Conservation (phyloP, 1,140 invertebrate species). For the Lepidurus arcticus region DNA sequence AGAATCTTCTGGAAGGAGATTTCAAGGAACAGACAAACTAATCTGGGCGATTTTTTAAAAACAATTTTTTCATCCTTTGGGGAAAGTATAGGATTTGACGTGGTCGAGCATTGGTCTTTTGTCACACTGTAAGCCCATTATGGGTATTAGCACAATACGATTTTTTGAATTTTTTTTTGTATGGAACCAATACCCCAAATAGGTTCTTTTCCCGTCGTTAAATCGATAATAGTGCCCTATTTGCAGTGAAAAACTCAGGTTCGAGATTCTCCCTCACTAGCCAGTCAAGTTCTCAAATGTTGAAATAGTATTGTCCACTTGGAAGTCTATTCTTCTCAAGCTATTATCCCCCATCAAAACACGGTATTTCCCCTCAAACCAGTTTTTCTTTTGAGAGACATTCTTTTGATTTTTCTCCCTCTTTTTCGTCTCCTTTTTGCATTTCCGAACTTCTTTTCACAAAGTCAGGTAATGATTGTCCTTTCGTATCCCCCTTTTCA, state of each 20-base stretch:
- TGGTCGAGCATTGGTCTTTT: neutral
- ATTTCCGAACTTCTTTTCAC: neutral
- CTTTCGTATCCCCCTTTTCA: conserved; percentile 30
- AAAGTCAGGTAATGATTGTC: conserved; percentile 31
- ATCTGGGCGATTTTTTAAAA: neutral
- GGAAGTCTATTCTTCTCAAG: too few relatives aligned
- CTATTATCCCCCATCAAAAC: too few relatives aligned
- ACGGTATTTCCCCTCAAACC: neutral
- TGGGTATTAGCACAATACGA: neutral
- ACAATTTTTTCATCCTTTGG: neutral
- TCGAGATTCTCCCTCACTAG: too few relatives aligned
- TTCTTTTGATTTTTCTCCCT: neutral
- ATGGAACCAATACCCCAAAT: neutral
- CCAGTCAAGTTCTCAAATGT: too few relatives aligned
- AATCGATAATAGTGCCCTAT: too few relatives aligned
- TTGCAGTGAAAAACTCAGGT: too few relatives aligned
- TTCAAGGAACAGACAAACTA: too few relatives aligned
- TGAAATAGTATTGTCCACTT: too few relatives aligned
- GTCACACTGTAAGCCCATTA: conserved; percentile 18
- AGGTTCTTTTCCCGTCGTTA: neutral
- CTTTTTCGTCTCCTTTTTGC: neutral
- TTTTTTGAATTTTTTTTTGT: neutral
- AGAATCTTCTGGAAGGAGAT: too few relatives aligned
- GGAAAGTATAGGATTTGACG: neutral
- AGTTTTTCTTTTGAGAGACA: neutral